Evolutionary conservation across 1,140 invertebrate genomes (phyloP), one percentile per base, ranked within the genome.

Genomic region (Papilio polyxenes): DNA sequence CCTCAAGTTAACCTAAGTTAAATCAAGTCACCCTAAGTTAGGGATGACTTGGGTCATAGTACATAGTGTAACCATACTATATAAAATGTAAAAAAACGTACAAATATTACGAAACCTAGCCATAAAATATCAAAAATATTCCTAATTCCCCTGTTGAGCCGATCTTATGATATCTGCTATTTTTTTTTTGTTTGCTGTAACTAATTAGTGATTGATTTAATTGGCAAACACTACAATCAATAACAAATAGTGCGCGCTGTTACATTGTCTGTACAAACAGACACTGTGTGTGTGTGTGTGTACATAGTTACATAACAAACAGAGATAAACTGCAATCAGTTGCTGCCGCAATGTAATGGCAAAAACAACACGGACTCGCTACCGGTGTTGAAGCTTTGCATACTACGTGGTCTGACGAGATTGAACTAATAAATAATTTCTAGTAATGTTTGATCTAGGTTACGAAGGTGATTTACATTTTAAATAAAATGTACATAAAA

Each of bases 271-370:
- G 65, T 72, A 31, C 10, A 13, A 65, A 65, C 23, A 31, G 8
- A 23, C 20, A 23, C 13, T 72, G 31, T 37, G 5, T 37, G n/a
- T n/a, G n/a, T n/a, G n/a, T n/a, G n/a, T n/a, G 5, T 9, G 9
- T 13, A 69, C 62, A 23, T 72, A 15, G 31, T 69, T 37, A 49
- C 17, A 23, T 76, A 77, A 77, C 75, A 77, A 53, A 53, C 51
- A 77, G 23, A 20, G 40, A 77, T 77, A 53, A 77, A 20, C 15
- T 31, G 51, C 44, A 77, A 51, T 53, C 23, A 77, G 44, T 48
- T 48, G 40, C 23, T 49, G n/a, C 31, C 62, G 15, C 31, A 40
- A 59, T 62, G 3, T 40, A 59, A 78, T 78, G 13, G 31, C 31
- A 59, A 11, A 59, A 37, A 62, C 31, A 37, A 78, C 31, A 59